Evolutionary conservation across 2,888 invertebrate species (phyloP).

Genomic region (Archaeoteleia sp.): DNA sequence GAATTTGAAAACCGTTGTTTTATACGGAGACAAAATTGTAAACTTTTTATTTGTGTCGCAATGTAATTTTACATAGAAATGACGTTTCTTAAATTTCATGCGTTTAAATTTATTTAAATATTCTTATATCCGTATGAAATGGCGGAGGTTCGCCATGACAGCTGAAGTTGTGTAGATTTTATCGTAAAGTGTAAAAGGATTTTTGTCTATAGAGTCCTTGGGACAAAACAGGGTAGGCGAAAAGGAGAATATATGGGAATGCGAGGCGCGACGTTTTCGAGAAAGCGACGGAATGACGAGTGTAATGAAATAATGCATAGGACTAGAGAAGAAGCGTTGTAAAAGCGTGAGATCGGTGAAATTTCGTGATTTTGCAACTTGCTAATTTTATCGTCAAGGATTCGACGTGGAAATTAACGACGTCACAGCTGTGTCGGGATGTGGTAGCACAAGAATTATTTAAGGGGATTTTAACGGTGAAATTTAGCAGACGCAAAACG

Average conservation of each 20-base stretch:
- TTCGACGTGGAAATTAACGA: too few species aligned
- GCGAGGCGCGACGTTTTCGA: background rate
- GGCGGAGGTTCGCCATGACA: slow-evolving; percentile 16
- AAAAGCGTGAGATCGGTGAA: too few species aligned
- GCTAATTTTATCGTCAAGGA: too few species aligned
- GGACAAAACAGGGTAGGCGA: slow-evolving; percentile 69
- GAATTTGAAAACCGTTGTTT: too few species aligned
- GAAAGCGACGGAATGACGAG: background rate
- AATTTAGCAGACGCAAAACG: too few species aligned
- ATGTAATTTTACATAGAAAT: background rate
- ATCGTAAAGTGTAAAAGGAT: slow-evolving; percentile 11
- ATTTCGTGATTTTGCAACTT: too few species aligned
- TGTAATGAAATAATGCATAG: too few species aligned
- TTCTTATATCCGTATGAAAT: slow-evolving; percentile 21
- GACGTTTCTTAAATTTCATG: background rate
- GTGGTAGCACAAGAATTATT: slow-evolving; percentile 1
- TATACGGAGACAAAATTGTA: slow-evolving; percentile 7
- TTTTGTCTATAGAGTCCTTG: slow-evolving; percentile 56
- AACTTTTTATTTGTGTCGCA: background rate
- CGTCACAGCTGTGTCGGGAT: background rate
- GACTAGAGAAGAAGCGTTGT: too few species aligned
- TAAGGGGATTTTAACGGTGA: background rate
- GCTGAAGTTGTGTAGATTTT: slow-evolving; percentile 32
- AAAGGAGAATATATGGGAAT: background rate
- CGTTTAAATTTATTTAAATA: too few species aligned